A percentile compares a stretch with the other conserved stretches of the same genome.
Conservation (phyloP, 2,797 vertebrate genomes). For the Ptychadena robeensis region DNA sequence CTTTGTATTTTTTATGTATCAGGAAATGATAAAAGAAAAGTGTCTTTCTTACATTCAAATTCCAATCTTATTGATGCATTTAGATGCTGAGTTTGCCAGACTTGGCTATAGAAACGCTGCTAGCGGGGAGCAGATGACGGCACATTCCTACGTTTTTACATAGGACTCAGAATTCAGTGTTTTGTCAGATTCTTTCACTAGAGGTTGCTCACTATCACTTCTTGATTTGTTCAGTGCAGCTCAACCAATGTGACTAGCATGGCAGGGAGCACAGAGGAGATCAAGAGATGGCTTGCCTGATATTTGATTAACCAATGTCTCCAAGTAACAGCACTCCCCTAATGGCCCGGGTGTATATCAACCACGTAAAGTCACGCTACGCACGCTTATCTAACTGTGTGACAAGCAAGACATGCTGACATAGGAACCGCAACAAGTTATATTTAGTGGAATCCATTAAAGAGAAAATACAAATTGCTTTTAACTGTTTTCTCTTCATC, state of each 20-base stretch:
- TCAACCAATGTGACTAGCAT: slow-evolving; percentile 62
- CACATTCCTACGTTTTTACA: slow-evolving; percentile 1
- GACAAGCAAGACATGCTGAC: not conserved
- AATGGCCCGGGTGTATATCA: slow-evolving; percentile 61
- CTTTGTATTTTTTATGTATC: too few relatives aligned
- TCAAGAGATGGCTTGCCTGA: slow-evolving; percentile 57
- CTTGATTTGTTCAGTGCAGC: slow-evolving; percentile 63
- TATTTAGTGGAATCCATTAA: too few relatives aligned
- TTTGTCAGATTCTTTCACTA: slow-evolving; percentile 76
- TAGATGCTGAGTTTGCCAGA: too few relatives aligned
- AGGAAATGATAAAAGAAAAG: too few relatives aligned
- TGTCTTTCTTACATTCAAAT: too few relatives aligned
- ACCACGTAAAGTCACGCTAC: slow-evolving; percentile 11
- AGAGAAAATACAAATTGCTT: too few relatives aligned
- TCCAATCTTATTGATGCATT: too few relatives aligned
- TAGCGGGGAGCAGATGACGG: not conserved
- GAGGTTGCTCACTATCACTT: slow-evolving; percentile 75
- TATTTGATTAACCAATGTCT: slow-evolving; percentile 62
- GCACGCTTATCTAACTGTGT: not conserved
- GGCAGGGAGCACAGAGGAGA: slow-evolving; percentile 62
- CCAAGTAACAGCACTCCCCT: slow-evolving; percentile 69
- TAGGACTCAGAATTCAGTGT: slow-evolving; percentile 63
- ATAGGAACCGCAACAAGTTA: not conserved
- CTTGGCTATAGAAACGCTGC: too few relatives aligned
- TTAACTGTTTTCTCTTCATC: too few relatives aligned